Percentiles rank a stretch among this genome's conserved stretches.
Conservation (phyloP, 2,888 invertebrate species). For the Hoplodrina blanda region DNA sequence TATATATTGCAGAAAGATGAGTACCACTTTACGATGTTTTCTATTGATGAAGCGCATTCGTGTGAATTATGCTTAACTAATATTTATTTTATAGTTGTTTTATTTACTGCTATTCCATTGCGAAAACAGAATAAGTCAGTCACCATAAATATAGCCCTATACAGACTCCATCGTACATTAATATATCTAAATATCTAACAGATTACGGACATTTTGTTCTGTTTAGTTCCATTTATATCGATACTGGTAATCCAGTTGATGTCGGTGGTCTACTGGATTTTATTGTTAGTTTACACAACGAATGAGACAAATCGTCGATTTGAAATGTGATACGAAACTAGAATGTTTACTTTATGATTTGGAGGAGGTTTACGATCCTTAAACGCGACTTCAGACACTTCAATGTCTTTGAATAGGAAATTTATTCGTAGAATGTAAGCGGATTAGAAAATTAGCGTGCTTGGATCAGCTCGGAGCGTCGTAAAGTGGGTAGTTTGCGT, state of each 20-base stretch:
- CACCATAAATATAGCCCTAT: slow-evolving; percentile 21
- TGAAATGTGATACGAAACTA: slow-evolving; percentile 59
- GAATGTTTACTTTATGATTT: slow-evolving; percentile 56
- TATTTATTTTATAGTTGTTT: slow-evolving; percentile 19
- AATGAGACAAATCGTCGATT: slow-evolving; percentile 59
- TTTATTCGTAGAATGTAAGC: slow-evolving; percentile 73
- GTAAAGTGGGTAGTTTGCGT: slow-evolving; percentile 73
- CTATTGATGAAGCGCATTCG: slow-evolving; percentile 6
- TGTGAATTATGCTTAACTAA: slow-evolving; percentile 1
- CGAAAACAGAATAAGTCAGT: slow-evolving; percentile 18
- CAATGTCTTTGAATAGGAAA: slow-evolving; percentile 64
- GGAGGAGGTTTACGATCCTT: slow-evolving; percentile 59
- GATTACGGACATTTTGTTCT: slow-evolving; percentile 57
- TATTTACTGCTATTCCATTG: slow-evolving; percentile 19
- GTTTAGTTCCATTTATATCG: slow-evolving; percentile 51
- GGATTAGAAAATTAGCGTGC: slow-evolving; percentile 79
- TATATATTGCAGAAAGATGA: slow-evolving; percentile 32
- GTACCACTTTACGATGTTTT: slow-evolving; percentile 4
- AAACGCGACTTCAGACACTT: slow-evolving; percentile 59
- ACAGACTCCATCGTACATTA: slow-evolving; percentile 10
- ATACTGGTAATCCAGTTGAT: slow-evolving; percentile 52
- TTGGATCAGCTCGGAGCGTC: slow-evolving; percentile 65
- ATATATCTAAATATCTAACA: slow-evolving; percentile 43
- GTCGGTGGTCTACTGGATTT: slow-evolving; percentile 50
- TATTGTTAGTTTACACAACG: slow-evolving; percentile 58